Evolutionary conservation across 64 coral and sea anemone species (phyloP), one percentile per base, ranked within the genome.

Genomic region (Actinia equina): DNA sequence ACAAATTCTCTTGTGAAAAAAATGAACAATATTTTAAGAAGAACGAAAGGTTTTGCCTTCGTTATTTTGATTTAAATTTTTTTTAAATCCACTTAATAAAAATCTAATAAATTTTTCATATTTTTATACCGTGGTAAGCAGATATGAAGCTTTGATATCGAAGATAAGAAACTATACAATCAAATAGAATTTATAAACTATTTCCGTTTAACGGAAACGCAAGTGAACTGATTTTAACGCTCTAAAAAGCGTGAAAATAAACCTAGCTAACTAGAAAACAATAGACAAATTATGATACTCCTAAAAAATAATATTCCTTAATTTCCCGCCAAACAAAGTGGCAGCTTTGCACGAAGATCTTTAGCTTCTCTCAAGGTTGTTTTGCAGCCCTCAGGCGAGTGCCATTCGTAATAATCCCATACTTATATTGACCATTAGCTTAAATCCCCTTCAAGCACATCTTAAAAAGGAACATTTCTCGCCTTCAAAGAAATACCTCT

Each of bases 401-500:
- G 62, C 62, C 62, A 65, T 65, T 60, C n/a, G 19, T 23, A 65
- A 65, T 41, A 30, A 74, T 41, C 69, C n/a, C 12, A 41, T 41
- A 74, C 69, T 74, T 41, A 74, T 30, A 16, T 3, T 10, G 11
- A 25, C 69, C 25, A 74, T 74, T 74, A 74, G 16, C 12, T 18
- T 15, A 41, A 74, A 74, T 74, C 69, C 26, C 13, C 69, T 74
- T 41, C 23, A 74, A 74, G 69, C 13, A 41, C 69, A 74, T 74
- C 69, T 74, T 18, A 74, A 74, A 74, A 74, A 30, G 23, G 23
- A 30, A 30, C 26, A 74, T 74, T 74, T 74, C 69, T 74, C 69
- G 69, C 69, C 69, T 74, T 74, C 69, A 74, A 74, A 74, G 22
- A 74, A 74, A 74, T 15, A 30, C 69, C 69, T 74, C 69, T 74